Evolutionary conservation across 2,797 vertebrate genomes (phyloP), one percentile per base, ranked within the genome.

Genomic region (Phrynocephalus vlangalii): DNA sequence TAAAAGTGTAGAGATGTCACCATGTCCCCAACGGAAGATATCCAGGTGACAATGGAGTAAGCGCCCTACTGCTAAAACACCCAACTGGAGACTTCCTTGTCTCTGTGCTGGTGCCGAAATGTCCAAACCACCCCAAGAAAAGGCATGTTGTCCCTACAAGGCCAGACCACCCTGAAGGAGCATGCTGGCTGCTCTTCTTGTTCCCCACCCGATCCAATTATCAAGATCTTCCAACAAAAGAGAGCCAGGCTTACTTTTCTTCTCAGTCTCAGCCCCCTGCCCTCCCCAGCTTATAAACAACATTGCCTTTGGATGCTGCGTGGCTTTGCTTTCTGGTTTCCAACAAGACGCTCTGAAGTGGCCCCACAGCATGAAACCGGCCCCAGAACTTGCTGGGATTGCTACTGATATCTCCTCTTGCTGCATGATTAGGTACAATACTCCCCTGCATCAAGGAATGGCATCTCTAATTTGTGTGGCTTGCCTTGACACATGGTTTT

Each of bases 1-100:
- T 0, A 26, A 79, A 86, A 93, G 92, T 30, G 66, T 26, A 0
- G 88, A 78, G 68, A 77, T 60, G 78, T 73, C 38, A 70, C 76
- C 44, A 2, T 60, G 71, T 60, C 91, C 77, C 56, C 11, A 24
- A 81, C 0, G 0, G 2, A 15, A 89, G 89, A 85, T 75, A 18
- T 30, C 81, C 82, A 22, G 33, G 52, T 86, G 79, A n/a, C 67
- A 11, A 26, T 52, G n/a, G 60, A 44, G 78, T 38, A 1, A 83
- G 52, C 18, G 72, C n/a, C 73, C 67, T 18, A 11, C n/a, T 33
- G 10, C 44, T 16, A 8, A 15, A 76, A 28, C 30, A 26, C 28
- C 7, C 13, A 60, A 60, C 15, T 13, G 4, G 7, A 15, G 20
- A 38, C 6, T 5, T 33, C 56, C 30, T 20, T 7, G 38, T 1